A percentile compares a stretch with the other conserved stretches of the same genome.
Conservation (phyloP, 1,140 invertebrate species). For the Agraylea sexmaculata region DNA sequence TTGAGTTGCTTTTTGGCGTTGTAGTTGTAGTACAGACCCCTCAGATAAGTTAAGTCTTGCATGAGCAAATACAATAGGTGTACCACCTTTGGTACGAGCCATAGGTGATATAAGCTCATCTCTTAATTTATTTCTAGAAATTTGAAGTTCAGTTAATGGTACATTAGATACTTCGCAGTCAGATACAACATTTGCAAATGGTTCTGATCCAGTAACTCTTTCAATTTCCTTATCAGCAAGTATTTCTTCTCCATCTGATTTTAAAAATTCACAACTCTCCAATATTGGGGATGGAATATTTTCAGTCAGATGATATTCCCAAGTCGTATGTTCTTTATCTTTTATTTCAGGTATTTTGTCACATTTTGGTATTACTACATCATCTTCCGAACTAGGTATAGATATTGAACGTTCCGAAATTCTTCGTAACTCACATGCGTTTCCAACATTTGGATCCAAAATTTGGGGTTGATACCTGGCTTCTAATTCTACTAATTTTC, state of each 20-base stretch:
- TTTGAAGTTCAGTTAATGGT: too few species aligned
- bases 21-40: conserved; percentile 62
- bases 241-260: conserved; percentile 45
- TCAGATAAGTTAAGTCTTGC: conserved; percentile 67
- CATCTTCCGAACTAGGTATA: conserved; percentile 57
- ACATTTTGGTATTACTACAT: conserved; percentile 31
- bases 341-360: conserved; percentile 37
- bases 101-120: conserved; percentile 46
- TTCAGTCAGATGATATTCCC: conserved; percentile 46
- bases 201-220: conserved; percentile 27
- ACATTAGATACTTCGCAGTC: neutral
- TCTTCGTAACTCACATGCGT: conserved; percentile 47
- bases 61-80: conserved; percentile 64
- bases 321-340: conserved; percentile 41
- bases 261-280: conserved; percentile 45
- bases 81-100: conserved; percentile 53
- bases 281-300: conserved; percentile 48
- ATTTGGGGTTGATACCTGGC: conserved; percentile 47
- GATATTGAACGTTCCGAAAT: conserved; percentile 58
- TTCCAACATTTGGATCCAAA: conserved; percentile 43
- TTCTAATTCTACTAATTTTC: conserved; percentile 44
- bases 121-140: conserved; percentile 26
- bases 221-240: conserved; percentile 38
- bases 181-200: conserved; percentile 7
- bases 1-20: conserved; percentile 57